Evolutionary conservation across 1,140 invertebrate genomes (phyloP), one percentile per base, ranked within the genome.

Genomic region (Drosophila lini): DNA sequence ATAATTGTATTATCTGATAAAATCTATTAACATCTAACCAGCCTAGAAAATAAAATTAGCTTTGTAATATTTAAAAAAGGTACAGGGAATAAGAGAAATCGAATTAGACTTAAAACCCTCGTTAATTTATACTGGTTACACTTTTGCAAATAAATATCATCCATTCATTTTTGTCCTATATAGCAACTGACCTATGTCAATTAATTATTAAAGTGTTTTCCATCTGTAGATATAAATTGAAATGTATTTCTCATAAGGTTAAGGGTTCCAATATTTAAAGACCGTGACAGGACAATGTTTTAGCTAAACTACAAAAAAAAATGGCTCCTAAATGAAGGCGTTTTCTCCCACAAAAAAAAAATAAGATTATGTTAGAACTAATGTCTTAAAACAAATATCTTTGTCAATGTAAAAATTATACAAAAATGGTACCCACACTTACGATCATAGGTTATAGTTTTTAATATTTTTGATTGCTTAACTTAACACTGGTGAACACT

Each of bases 361-460:
- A 25, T 25, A 47, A 3, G 22, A 5, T n/a, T 2, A 28, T 9
- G 9, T 32, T 15, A 5, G 1, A 22, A 22, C 22, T 34, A 36
- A 34, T 34, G 4, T 3, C 28, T 11, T 31, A 6, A 50, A 50
- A 16, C 3, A 11, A 19, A 6, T 10, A 16, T 15, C 11, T 22
- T 53, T 36, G 0, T 11, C 3, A 0, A 19, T 8, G 13, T 34
- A 5, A 13, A 34, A 16, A 34, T 53, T 19, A 9, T 34, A 15
- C 19, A 22, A 11, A 19, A 34, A 6, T 34, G 22, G 11, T 15
- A 22, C 11, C 7, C 11, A 4, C 16, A 53, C 50, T 53, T 53
- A 53, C 50, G 19, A 53, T 53, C 50, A 53, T 36, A 53, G 11
- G 13, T 53, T 22, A 15, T 9, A 22, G 52, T n/a, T 22, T 53